phyloP scores from a whole-genome alignment of 2,113 vertebrate genomes.

The Perca flavescens region DNA sequence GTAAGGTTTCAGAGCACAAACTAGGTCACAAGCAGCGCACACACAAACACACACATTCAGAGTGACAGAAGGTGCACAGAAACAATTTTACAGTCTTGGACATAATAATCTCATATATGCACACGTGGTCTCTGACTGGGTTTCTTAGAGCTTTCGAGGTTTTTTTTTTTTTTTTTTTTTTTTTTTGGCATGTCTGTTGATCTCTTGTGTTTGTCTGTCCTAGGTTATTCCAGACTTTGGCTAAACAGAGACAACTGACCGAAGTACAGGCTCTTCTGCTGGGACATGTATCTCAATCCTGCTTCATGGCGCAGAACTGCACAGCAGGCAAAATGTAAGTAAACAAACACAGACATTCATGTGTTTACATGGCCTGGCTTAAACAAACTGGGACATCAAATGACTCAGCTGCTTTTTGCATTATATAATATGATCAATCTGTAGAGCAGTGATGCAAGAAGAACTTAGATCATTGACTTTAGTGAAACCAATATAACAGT shows the following conservation, averaged over 20 bases:
- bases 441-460: background rate
- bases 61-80: slow-evolving; percentile 37
- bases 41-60: background rate
- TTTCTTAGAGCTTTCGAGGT: background rate
- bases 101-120: slow-evolving; percentile 8
- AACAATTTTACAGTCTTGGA: background rate
- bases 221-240: slow-evolving; percentile 76
- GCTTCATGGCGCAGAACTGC: slow-evolving; percentile 77
- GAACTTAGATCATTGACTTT: background rate
- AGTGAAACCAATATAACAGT: background rate
- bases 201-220: background rate
- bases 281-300: slow-evolving; percentile 72
- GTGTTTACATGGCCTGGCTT: background rate
- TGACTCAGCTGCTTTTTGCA: background rate
- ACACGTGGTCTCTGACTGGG: background rate
- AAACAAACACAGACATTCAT: slow-evolving; percentile 9
- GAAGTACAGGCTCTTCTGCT: slow-evolving; percentile 67
- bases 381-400: background rate
- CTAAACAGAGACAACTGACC: slow-evolving; percentile 65
- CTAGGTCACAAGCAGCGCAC: background rate
- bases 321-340: slow-evolving; percentile 61
- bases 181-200: background rate
- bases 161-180: background rate
- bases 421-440: background rate
- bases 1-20: slow-evolving; percentile 40